Conservation (phyloP, 2,113 vertebrate species). For the Lathamus discolor region DNA sequence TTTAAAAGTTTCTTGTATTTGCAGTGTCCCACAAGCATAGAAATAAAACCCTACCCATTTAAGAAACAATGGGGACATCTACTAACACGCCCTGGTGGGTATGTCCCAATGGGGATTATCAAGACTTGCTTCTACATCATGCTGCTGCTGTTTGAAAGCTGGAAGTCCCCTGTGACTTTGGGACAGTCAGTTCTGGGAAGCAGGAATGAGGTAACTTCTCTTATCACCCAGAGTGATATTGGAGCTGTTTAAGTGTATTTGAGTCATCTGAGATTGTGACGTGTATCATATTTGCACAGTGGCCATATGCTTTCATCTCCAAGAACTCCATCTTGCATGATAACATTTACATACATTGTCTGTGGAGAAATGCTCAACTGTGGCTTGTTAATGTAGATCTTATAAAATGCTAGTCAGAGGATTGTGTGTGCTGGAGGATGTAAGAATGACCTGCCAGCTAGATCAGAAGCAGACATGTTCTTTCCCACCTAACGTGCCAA, state of each 20-base stretch:
- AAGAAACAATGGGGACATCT: not conserved
- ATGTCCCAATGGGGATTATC: not conserved
- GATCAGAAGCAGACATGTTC: not conserved
- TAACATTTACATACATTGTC: not conserved
- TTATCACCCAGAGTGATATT: not conserved
- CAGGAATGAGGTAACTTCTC: not conserved
- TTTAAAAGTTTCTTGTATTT: not conserved
- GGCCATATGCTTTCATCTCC: not conserved
- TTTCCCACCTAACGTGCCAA: not conserved
- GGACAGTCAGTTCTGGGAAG: not conserved
- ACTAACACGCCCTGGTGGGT: not conserved
- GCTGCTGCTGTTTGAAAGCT: not conserved
- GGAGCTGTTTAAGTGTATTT: not conserved
- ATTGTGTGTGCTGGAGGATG: not conserved
- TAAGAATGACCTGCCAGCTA: not conserved
- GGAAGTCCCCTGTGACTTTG: not conserved
- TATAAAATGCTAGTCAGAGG: not conserved
- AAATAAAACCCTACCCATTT: not conserved
- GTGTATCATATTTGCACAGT: not conserved
- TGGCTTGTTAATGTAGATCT: not conserved
- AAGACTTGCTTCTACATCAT: not conserved
- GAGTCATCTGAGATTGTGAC: not conserved
- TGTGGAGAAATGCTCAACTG: not conserved
- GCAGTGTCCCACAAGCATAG: not conserved
- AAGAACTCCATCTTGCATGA: fast-evolving